Percentiles rank a stretch among this genome's conserved stretches.
These are phyloP conservation scores for Gerris lacustris DNA, from an alignment of 2,888 invertebrate species.

Conservation along the genomic window DNA sequence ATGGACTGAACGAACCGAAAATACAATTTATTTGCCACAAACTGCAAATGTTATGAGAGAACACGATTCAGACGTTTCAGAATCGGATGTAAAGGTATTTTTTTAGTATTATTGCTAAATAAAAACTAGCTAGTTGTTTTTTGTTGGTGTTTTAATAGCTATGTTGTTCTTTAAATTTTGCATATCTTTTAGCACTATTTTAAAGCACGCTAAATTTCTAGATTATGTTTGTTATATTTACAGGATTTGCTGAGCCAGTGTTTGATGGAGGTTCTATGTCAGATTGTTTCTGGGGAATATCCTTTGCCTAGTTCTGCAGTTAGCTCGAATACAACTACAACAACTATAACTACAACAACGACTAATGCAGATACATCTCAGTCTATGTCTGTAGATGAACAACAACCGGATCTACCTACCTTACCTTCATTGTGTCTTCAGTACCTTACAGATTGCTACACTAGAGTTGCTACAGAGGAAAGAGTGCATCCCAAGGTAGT, in stretches of 20 bases:
- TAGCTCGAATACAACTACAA: conserved; percentile 18
- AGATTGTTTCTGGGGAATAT: conserved; percentile 46
- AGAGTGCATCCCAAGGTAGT: conserved; percentile 56
- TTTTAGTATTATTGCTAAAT: no score
- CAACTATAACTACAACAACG: conserved; percentile 2
- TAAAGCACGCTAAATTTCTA: no score
- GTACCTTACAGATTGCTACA: conserved; percentile 53
- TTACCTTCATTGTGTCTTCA: conserved; percentile 25
- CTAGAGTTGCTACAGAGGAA: conserved; percentile 59
- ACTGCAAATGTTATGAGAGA: conserved; percentile 35
- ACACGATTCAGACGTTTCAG: conserved; percentile 23
- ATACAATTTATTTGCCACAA: conserved; percentile 40
- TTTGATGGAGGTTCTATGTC: conserved; percentile 51
- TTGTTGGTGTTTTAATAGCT: no score
- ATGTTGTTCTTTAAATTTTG: no score
- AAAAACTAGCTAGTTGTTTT: no score
- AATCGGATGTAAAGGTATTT: conserved; percentile 23
- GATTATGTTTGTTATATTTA: conserved; percentile 21
- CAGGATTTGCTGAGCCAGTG: conserved; percentile 51
- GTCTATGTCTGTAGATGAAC: conserved; percentile 8
- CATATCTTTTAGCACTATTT: no score
- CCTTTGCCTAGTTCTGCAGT: conserved; percentile 37
- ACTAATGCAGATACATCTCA: conserved; percentile 6
- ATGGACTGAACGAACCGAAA: conserved; percentile 44
- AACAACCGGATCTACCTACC: background rate